Base-by-base conservation (phyloP, 2,888 invertebrate species). In the Diarsia brunnea region DNA sequence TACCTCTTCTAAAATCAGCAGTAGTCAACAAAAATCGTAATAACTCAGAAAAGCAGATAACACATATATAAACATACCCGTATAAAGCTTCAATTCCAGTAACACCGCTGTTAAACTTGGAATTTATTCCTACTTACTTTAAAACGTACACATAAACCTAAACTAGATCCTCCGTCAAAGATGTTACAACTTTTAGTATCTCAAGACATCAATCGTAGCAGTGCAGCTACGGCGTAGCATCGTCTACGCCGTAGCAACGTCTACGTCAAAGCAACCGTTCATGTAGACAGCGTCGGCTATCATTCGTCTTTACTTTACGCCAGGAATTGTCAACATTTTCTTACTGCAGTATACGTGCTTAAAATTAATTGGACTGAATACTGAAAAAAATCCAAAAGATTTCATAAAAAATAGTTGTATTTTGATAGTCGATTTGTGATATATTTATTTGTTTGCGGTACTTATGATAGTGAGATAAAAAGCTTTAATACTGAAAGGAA, bases 281-380 rank as follows among this genome's bases (percentile, higher is more conserved):
- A 43, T 8, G 63, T 79, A 84, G 76, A 75, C 71, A 69, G 73
- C 21, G 53, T 45, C 49, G 55, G 64, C 71, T 64, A 77, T 53
- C 76, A 83, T 86, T 72, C 71, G 76, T 83, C 75, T 85, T 82
- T 65, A 67, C 53, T 82, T 69, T 31, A 68, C 53, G n/a, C 24
- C 69, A 49, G 66, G 27, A 67, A 68, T 61, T 21, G 24, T 61
- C 55, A 82, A 84, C 21, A 8, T 43, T 67, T 73, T 55, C n/a
- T 24, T 21, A 21, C 2, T 12, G 0, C 4, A 14, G 38, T 16
- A 63, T 12, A 55, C 1, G 16, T 75, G 31, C 2, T 4, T 7
- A 51, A 19, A 49, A 75, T 43, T 19, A 24, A 61, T 19, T 21
- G 21, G 10, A 51, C 38, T 1, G 0, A 10, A 21, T 24, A 24